Base-by-base conservation (phyloP, 2,888 invertebrate species). In the Chalcis sispes region DNA sequence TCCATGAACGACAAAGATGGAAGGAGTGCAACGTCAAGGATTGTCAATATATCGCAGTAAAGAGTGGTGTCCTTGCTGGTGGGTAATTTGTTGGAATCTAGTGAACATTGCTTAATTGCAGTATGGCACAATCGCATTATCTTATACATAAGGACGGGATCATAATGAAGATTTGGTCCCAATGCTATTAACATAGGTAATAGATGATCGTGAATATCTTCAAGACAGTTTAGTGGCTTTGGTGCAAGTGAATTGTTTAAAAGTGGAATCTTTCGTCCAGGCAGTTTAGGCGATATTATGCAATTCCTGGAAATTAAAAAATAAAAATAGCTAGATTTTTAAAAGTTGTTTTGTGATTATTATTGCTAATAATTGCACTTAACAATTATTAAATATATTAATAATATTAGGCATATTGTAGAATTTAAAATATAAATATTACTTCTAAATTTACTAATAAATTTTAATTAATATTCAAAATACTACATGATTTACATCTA, bases 1-100 rank as follows among this genome's bases (percentile, higher is more conserved):
- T 97, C 96, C 91, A 98, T 92, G 82, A 97, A 93, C 0, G 97
- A 96, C 25, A 99, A 90, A 0, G 97, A 93, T 0, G 99, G 99
- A 77, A 99, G 89, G 77, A 99, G 92, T 1, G 95, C 94, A 56
- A 95, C 93, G 86, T 99, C 98, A 73, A 98, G 89, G 59, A 98
- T 91, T 4, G 95, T 95, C 71, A 98, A 89, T 52, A 97, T 93
- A 79, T 97, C 96, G 84, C 94, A 93, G 86, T 96, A 95, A 52
- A 96, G 89, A 10, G 90, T 91, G 82, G 79, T 82, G 1, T 83
- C 83, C 66, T 86, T 88, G 58, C 84, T 83, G 20, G 84, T 32
- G 0, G 87, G 86, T 52, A 86, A 85, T 61, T 86, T 86, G 75
- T 84, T 86, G 0, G 83, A 71, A 58, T 89, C 89, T 3, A 86